A percentile compares a stretch with the other conserved stretches of the same genome.
Evolutionary conservation across 2,113 vertebrate genomes (phyloP).

Genomic region (Coptodon bakossiorum): DNA sequence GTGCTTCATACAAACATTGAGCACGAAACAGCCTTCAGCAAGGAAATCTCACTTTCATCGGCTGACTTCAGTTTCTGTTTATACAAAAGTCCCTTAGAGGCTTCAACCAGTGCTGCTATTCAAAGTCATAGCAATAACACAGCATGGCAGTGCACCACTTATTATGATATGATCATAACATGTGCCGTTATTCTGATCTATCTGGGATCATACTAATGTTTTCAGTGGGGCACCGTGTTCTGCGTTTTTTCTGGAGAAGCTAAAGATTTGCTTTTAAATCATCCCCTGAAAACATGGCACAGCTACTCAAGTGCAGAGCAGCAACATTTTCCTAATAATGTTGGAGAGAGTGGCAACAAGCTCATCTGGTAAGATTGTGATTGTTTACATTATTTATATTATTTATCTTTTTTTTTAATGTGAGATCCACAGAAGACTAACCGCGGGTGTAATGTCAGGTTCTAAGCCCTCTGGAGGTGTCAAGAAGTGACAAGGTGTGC

Average conservation of each 20-base stretch:
- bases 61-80: background rate
- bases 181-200: background rate
- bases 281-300: background rate
- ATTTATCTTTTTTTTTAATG: background rate
- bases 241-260: background rate
- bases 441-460: background rate
- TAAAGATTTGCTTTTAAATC: background rate
- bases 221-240: background rate
- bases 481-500: conserved; percentile 1
- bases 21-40: background rate
- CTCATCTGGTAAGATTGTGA: background rate
- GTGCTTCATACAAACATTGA: background rate
- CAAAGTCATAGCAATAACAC: background rate
- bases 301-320: background rate
- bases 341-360: background rate
- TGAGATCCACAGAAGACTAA: background rate
- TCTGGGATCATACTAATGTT: background rate
- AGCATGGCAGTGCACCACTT: background rate
- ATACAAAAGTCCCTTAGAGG: background rate
- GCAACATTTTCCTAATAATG: background rate
- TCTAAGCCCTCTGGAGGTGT: background rate
- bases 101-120: background rate
- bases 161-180: background rate
- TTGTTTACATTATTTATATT: background rate
- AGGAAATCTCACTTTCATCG: background rate